Base-by-base conservation (phyloP, 2,113 vertebrate species). In the Thalassoma bifasciatum region DNA sequence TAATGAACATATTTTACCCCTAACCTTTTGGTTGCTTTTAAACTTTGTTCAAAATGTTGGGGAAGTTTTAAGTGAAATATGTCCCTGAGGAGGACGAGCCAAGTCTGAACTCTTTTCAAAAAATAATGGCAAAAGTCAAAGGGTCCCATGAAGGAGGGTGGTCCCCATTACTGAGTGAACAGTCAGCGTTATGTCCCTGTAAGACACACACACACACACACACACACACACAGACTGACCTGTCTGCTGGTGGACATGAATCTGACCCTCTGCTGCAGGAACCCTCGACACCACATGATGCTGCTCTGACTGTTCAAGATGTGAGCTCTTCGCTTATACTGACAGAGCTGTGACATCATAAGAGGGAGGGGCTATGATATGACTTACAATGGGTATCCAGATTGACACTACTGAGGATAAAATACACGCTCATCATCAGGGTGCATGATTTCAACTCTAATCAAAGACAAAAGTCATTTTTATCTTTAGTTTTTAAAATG, bases 231-330 rank as follows among this genome's bases (percentile, higher is more conserved):
- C 60, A 51, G 63, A 69, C 89, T 81, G 34, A 91, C 86, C 85
- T 86, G 77, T 65, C 57, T 60, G 61, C 69, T 57, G 62, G 51
- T 66, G 0, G 83, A 74, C 36, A 56, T 24, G 14, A 2, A 7
- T 19, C 84, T n/a, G 52, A 86, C 57, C 8, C 60, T 50, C 79
- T 71, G 56, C 61, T 72, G 79, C 53, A 88, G 49, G 37, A 88
- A 24, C 21, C 82, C 42, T 60, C 71, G 72, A 42, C 70, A 66
- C 84, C 82, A 88, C 89, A 91, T 91, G 72, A 77, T 4, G 22
- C 30, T 37, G 10, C 54, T 52, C 57, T 52, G 66, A 51, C 47
- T 34, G 51, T 11, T 17, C 6, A 34, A 19, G 21, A 38, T 22
- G 34, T 40, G 58, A 4, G 30, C 53, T 30, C 44, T 16, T 30